Base-by-base conservation (phyloP, 2,113 vertebrate genomes). In the Notothenia coriiceps region DNA sequence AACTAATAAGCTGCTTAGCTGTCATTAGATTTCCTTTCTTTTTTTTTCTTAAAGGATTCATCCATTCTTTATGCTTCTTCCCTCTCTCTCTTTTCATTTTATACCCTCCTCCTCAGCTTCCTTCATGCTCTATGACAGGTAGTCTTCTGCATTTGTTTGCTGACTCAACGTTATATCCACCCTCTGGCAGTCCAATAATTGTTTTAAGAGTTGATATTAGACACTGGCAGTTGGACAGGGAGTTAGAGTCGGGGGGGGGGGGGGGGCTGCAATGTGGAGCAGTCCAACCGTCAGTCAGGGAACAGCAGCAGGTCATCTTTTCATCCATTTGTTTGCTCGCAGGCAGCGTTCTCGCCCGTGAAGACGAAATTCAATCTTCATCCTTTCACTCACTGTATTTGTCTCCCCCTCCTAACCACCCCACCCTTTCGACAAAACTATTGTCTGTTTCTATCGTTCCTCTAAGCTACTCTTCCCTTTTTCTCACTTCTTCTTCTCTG, bases 291-390 rank as follows among this genome's bases (percentile, higher is more conserved):
- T 85, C 86, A 86, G 74, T 89, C 66, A 70, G 70, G 59, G 72
- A 89, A 66, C 65, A 74, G 79, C 69, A 2, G 63, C 82, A 62
- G 84, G 88, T 92, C 82, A 81, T 90, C 85, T 85, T 91, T 91
- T 93, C 79, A 91, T 92, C 80, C 83, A 72, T 90, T 91, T 90
- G 80, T 91, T 91, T 87, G 87, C 80, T 89, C 44, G 12, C 75
- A 85, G 89, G 84, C 85, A 61, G 63, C 61, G 82, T 82, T 85
- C 82, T 85, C 8, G 49, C 56, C 86, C 55, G 66, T 67, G 86
- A 89, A 88, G 88, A 86, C 10, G 77, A 90, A 92, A 94, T 93
- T 77, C 89, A 90, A 93, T 92, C 88, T 89, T n/a, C 72, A 75
- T 87, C 86, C 86, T 87, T 92, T 91, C 83, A 89, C 74, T 84